A percentile compares a stretch with the other conserved stretches of the same genome.
phyloP scores from a whole-genome alignment of 2,113 vertebrate genomes.

The Tringa solitaria region DNA sequence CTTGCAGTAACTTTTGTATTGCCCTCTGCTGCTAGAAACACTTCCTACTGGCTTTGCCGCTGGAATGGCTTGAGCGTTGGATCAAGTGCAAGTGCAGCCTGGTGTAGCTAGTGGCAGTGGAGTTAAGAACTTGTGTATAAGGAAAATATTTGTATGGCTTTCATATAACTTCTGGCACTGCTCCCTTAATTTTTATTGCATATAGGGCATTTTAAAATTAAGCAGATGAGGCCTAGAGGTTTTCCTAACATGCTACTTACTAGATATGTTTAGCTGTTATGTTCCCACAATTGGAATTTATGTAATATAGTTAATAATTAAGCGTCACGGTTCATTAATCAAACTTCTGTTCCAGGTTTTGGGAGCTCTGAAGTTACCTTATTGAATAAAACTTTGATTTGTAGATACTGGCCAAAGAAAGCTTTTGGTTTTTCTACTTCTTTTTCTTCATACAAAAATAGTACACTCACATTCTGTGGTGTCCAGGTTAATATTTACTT shows the following conservation, averaged over 20 bases:
- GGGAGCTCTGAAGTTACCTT: conserved; percentile 33
- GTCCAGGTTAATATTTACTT: conserved; percentile 63
- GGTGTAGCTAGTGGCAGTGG: conserved; percentile 37
- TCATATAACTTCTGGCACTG: conserved; percentile 35
- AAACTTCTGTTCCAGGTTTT: conserved; percentile 1
- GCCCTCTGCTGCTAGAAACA: conserved; percentile 65
- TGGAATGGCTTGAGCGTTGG: conserved; percentile 45
- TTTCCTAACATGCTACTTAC: conserved; percentile 40
- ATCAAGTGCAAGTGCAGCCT: conserved; percentile 57
- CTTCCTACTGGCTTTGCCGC: conserved; percentile 62
- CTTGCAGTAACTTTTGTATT: conserved; percentile 39
- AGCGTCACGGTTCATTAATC: conserved; percentile 35
- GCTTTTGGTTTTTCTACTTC: conserved; percentile 36
- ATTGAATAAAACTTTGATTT: conserved; percentile 46
- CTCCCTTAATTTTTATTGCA: conserved; percentile 26
- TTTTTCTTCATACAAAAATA: not conserved
- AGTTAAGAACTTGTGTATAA: conserved; percentile 54
- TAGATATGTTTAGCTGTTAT: conserved; percentile 45
- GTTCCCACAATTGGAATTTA: conserved; percentile 51
- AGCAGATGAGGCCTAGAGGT: conserved; percentile 44
- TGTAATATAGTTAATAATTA: conserved; percentile 46
- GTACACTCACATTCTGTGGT: conserved; percentile 47
- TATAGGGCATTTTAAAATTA: conserved; percentile 50
- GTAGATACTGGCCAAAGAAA: conserved; percentile 65
- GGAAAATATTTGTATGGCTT: conserved; percentile 49